Conservation (phyloP, 2,113 vertebrate genomes). For the Cyprinodon tularosa region DNA sequence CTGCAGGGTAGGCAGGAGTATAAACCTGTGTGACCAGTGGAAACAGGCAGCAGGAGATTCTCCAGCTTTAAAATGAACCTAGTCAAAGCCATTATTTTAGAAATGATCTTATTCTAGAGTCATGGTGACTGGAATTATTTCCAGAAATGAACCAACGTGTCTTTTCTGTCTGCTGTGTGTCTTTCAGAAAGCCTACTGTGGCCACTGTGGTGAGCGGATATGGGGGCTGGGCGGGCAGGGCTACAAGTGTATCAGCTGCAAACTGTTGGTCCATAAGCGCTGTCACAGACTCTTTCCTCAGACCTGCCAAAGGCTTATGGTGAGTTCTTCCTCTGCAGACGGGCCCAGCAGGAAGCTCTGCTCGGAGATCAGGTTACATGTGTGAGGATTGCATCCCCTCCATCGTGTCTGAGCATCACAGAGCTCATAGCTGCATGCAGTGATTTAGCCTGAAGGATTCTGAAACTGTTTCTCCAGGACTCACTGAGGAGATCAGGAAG, state of each 20-base stretch:
- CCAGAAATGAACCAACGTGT: too few relatives aligned
- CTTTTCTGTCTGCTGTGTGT: constrained; percentile 12
- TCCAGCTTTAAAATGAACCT: too few relatives aligned
- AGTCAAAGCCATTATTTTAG: too few relatives aligned
- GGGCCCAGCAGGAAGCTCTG: background rate
- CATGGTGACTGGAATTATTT: too few relatives aligned
- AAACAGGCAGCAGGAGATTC: too few relatives aligned
- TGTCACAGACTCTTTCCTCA: constrained; percentile 93
- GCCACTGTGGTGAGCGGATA: constrained; percentile 98
- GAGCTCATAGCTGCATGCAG: too few relatives aligned
- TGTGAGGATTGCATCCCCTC: background rate
- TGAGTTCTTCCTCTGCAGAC: constrained; percentile 74
- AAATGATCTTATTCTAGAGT: too few relatives aligned
- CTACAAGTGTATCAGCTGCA: constrained; percentile 99
- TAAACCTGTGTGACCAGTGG: too few relatives aligned
- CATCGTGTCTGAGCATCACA: background rate
- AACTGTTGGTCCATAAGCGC: constrained; percentile 97
- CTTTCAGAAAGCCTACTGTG: constrained; percentile 91
- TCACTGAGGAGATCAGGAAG: too few relatives aligned
- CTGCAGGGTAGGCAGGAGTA: too few relatives aligned
- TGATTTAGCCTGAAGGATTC: too few relatives aligned
- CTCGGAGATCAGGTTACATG: background rate
- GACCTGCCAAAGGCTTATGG: constrained; percentile 98
- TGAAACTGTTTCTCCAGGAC: too few relatives aligned
- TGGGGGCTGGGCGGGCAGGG: constrained; percentile 96